Percentiles rank a stretch among this genome's conserved stretches.
These are phyloP conservation scores for Punctoribates punctum DNA, from an alignment of 2,888 invertebrate species.

Conservation along the genomic window DNA sequence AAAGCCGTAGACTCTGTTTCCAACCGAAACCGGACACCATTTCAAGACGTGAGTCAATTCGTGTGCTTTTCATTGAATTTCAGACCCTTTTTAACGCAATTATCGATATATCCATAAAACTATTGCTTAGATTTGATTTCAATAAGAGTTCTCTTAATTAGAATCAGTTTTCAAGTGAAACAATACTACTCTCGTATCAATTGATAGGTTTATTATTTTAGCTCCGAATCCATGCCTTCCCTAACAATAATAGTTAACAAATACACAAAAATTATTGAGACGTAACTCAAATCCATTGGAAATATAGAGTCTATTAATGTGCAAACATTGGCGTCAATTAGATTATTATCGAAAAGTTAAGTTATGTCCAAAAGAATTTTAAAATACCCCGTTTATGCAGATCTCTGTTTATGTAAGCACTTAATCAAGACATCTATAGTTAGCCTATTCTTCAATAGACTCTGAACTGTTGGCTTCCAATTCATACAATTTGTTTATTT, in stretches of 20 bases:
- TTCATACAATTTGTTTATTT: too few relatives aligned
- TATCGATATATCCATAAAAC: neutral
- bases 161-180: neutral
- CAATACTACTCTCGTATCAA: constrained; percentile 4
- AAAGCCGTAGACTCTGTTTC: constrained; percentile 57
- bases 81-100: neutral
- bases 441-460: too few relatives aligned
- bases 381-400: too few relatives aligned
- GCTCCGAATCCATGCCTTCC: constrained; percentile 52
- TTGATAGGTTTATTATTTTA: constrained; percentile 50
- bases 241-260: constrained; percentile 47
- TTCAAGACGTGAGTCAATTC: constrained; percentile 53
- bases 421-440: too few relatives aligned
- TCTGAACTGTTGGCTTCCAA: too few relatives aligned
- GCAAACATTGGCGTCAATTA: too few relatives aligned
- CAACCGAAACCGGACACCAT: constrained; percentile 58
- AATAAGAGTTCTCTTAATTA: neutral
- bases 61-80: neutral
- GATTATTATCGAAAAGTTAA: too few relatives aligned
- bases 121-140: neutral
- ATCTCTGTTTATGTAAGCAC: too few relatives aligned
- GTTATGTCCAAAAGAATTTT: too few relatives aligned
- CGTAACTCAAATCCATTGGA: too few relatives aligned
- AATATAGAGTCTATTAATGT: too few relatives aligned
- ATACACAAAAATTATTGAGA: neutral